Conservation (phyloP, 2,888 invertebrate genomes). For the Tachystola acroxantha region DNA sequence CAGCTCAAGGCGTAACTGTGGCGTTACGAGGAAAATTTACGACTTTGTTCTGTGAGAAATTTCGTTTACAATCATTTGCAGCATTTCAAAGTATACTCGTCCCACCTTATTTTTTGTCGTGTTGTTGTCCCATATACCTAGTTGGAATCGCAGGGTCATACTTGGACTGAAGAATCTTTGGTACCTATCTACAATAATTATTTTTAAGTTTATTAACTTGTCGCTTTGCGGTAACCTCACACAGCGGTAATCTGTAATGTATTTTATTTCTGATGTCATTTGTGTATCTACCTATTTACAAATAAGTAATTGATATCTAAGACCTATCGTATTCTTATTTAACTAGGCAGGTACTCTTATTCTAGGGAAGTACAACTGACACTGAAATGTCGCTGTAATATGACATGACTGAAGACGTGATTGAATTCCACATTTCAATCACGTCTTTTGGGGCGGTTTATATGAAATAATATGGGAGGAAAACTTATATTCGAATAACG, state of each 20-base stretch:
- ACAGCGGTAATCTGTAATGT: not conserved
- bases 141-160: too few species aligned
- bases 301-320: too few species aligned
- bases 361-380: too few species aligned
- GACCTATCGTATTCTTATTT: too few species aligned
- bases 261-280: not conserved
- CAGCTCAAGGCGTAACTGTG: constrained; percentile 53
- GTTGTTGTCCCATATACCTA: too few species aligned
- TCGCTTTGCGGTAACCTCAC: constrained; percentile 8
- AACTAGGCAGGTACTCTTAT: too few species aligned
- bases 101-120: too few species aligned
- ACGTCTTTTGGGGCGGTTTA: constrained; percentile 6
- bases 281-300: not conserved
- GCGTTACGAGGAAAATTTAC: constrained; percentile 65
- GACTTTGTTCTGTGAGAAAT: constrained; percentile 39
- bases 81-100: too few species aligned
- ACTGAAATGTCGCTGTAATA: not conserved
- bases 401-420: too few species aligned
- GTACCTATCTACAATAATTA: too few species aligned
- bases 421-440: too few species aligned
- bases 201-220: constrained; percentile 1
- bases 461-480: constrained; percentile 13
- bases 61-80: constrained; percentile 19
- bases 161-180: too few species aligned
- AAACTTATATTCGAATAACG: constrained; percentile 37